Conservation (phyloP, 1,140 invertebrate genomes). For the Drosophila biarmipes region DNA sequence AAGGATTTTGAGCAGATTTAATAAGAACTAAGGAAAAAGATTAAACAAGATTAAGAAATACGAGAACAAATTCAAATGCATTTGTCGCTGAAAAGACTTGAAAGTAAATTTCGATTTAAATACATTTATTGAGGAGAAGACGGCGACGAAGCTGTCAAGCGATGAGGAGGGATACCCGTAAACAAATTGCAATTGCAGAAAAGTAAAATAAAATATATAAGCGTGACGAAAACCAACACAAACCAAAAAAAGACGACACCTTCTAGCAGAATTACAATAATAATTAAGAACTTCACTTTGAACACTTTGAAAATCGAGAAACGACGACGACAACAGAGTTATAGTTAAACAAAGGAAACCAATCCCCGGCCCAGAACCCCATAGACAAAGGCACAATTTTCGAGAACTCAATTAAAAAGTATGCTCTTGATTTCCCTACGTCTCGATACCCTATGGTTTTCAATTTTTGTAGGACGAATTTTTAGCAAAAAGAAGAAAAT, state of each 20-base stretch:
- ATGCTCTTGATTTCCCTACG: conserved; percentile 40
- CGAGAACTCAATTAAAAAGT: conserved; percentile 42
- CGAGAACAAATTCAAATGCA: conserved; percentile 82
- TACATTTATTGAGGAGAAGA: conserved; percentile 59
- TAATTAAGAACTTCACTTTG: conserved; percentile 73
- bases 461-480: conserved; percentile 48
- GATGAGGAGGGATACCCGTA: conserved; percentile 43
- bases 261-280: conserved; percentile 79
- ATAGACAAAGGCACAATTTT: conserved; percentile 54
- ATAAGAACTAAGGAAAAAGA: conserved; percentile 60
- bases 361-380: conserved; percentile 42
- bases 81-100: conserved; percentile 84
- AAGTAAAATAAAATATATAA: conserved; percentile 49
- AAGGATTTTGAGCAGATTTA: conserved; percentile 79
- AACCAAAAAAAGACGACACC: conserved; percentile 54
- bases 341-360: conserved; percentile 32
- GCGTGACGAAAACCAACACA: conserved; percentile 25
- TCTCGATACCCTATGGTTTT: conserved; percentile 41
- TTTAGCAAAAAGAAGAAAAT: conserved; percentile 26
- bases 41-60: conserved; percentile 56
- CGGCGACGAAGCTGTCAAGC: conserved; percentile 27
- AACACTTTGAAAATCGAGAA: conserved; percentile 43
- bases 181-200: conserved; percentile 75
- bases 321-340: conserved; percentile 23
- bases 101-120: conserved; percentile 81